These are phyloP conservation scores for Natator depressus DNA, from an alignment of 2,113 vertebrate genomes.

Conservation along the genomic window DNA sequence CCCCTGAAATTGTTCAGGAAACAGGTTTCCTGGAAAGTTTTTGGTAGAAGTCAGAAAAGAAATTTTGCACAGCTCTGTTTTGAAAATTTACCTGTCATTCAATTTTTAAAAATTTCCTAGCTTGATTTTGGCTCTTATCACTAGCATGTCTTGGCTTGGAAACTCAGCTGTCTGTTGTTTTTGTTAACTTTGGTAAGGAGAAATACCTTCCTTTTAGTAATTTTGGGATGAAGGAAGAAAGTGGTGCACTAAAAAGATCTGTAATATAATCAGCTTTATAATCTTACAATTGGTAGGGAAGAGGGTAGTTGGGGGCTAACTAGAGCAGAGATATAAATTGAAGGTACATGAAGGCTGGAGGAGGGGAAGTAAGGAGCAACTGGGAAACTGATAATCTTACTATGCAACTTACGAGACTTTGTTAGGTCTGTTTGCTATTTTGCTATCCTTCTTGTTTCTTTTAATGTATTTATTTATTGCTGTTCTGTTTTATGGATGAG, in stretches of 20 bases:
- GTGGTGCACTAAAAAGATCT: not conserved
- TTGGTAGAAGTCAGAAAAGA: not conserved
- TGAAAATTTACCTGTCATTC: not conserved
- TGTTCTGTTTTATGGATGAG: not conserved
- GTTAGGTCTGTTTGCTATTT: not conserved
- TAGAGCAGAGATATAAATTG: not conserved
- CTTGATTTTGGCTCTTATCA: not conserved
- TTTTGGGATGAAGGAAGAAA: not conserved
- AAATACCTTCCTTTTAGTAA: not conserved
- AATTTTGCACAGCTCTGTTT: not conserved
- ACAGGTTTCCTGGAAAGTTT: not conserved
- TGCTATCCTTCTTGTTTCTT: not conserved
- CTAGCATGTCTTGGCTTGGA: not conserved
- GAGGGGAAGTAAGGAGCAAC: not conserved
- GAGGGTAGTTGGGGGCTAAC: not conserved
- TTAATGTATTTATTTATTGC: not conserved
- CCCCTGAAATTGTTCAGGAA: not conserved
- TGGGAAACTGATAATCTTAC: not conserved
- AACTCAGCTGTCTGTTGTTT: not conserved
- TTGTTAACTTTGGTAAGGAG: not conserved
- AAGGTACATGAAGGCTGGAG: not conserved
- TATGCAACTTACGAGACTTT: not conserved
- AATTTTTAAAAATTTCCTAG: not conserved
- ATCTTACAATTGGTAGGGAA: not conserved
- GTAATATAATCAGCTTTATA: not conserved